These are phyloP conservation scores for Ammospiza maritima DNA, from an alignment of 2,797 vertebrate genomes.

Conservation along the genomic window DNA sequence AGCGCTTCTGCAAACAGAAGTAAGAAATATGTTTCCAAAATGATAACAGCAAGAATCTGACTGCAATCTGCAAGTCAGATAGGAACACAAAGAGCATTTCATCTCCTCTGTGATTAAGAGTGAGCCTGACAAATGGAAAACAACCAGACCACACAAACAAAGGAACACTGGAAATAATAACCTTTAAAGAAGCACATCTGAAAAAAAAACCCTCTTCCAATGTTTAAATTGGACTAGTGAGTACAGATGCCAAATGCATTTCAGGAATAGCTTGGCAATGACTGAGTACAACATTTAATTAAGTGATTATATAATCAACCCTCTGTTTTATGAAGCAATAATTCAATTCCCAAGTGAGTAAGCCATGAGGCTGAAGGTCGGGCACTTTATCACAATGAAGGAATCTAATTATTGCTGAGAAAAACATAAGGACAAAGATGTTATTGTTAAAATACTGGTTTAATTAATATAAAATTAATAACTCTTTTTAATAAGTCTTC, in stretches of 20 bases:
- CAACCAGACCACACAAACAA: conserved; percentile 59
- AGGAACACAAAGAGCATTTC: conserved; percentile 50
- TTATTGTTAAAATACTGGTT: conserved; percentile 53
- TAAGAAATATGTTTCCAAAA: conserved; percentile 5
- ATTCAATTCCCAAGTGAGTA: conserved; percentile 66
- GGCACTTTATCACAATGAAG: conserved; percentile 64
- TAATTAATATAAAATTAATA: conserved; percentile 68
- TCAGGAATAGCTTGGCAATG: conserved; percentile 67
- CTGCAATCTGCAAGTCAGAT: conserved; percentile 39
- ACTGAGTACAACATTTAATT: conserved; percentile 73
- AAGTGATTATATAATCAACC: conserved; percentile 74
- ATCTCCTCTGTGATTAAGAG: conserved; percentile 45
- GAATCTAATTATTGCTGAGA: conserved; percentile 57
- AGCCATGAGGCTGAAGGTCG: conserved; percentile 47
- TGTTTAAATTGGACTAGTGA: conserved; percentile 36
- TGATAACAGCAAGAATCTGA: background rate
- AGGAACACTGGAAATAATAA: conserved; percentile 51
- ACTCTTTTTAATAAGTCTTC: background rate
- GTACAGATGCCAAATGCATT: conserved; percentile 58
- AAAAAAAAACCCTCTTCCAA: conserved; percentile 1
- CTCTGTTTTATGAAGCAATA: conserved; percentile 71
- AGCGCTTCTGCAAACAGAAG: background rate
- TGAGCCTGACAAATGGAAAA: conserved; percentile 44
- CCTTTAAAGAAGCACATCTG: conserved; percentile 53
- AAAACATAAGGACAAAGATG: conserved; percentile 57